Evolutionary conservation across 2,888 invertebrate species (phyloP).

Genomic region (Cephus rjabovi): DNA sequence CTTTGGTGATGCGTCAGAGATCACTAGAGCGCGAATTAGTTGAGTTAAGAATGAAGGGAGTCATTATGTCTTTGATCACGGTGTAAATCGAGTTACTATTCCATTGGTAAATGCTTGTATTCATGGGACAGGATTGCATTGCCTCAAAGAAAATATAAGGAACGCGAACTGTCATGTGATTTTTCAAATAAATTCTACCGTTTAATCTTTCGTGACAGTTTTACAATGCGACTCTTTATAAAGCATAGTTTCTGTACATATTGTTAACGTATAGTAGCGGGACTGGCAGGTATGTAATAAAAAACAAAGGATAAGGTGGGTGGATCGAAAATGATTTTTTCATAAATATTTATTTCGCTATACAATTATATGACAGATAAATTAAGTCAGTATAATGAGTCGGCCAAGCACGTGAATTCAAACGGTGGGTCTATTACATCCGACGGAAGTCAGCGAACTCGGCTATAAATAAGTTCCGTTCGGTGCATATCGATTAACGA

Average conservation of each 20-base stretch:
- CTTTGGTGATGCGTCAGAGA: not conserved
- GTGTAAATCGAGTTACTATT: not conserved
- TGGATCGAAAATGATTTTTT: not conserved
- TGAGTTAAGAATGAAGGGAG: not conserved
- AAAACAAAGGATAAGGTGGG: not conserved
- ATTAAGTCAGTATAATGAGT: not conserved
- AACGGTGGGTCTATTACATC: not conserved
- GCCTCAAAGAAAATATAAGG: not conserved
- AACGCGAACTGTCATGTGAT: not conserved
- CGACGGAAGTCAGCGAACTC: conserved; percentile 11
- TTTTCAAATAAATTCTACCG: not conserved
- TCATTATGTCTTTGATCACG: not conserved
- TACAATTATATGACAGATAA: not conserved
- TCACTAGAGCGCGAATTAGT: not conserved
- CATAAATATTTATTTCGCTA: not conserved
- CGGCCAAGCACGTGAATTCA: not conserved
- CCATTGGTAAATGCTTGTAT: not conserved
- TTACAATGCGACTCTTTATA: not conserved
- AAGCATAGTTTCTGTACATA: not conserved
- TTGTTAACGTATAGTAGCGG: not conserved
- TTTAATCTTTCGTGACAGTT: not conserved
- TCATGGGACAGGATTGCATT: not conserved
- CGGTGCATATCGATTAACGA: conserved; percentile 1
- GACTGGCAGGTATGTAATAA: not conserved
- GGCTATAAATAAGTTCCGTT: conserved; percentile 4